These are phyloP conservation scores for Ameiurus melas DNA, from an alignment of 2,113 vertebrate genomes.

Conservation along the genomic window DNA sequence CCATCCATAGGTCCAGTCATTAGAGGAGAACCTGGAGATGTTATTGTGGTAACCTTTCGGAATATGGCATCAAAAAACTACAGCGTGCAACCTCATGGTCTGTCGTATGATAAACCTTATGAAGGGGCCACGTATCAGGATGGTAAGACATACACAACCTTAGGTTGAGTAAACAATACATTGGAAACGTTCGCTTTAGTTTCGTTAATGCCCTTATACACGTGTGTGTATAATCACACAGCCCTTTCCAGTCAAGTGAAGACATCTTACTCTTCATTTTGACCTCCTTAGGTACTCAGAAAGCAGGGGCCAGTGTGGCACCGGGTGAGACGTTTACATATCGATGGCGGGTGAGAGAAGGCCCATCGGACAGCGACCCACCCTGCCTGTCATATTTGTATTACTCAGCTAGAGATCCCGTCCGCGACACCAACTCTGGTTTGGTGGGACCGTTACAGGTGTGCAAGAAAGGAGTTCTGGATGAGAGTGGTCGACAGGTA, in stretches of 20 bases:
- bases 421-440: constrained; percentile 86
- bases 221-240: neutral
- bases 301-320: constrained; percentile 78
- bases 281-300: constrained; percentile 63
- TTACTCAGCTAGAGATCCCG: constrained; percentile 81
- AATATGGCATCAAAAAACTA: constrained; percentile 82
- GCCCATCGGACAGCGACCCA: constrained; percentile 81
- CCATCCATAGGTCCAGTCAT: constrained; percentile 82
- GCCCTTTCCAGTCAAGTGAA: neutral
- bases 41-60: constrained; percentile 81
- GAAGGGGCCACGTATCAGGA: constrained; percentile 84
- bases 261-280: neutral
- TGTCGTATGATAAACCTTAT: constrained; percentile 81
- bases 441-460: constrained; percentile 89
- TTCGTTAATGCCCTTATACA: neutral
- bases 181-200: neutral
- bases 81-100: constrained; percentile 89
- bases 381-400: constrained; percentile 90
- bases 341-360: constrained; percentile 84
- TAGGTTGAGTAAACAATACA: neutral
- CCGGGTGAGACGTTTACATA: constrained; percentile 84
- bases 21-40: constrained; percentile 89
- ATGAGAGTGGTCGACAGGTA: constrained; percentile 78
- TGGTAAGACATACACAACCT: constrained; percentile 69
- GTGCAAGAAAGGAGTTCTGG: constrained; percentile 80